Conservation (phyloP, 2,888 invertebrate genomes). For the Thereva unica region DNA sequence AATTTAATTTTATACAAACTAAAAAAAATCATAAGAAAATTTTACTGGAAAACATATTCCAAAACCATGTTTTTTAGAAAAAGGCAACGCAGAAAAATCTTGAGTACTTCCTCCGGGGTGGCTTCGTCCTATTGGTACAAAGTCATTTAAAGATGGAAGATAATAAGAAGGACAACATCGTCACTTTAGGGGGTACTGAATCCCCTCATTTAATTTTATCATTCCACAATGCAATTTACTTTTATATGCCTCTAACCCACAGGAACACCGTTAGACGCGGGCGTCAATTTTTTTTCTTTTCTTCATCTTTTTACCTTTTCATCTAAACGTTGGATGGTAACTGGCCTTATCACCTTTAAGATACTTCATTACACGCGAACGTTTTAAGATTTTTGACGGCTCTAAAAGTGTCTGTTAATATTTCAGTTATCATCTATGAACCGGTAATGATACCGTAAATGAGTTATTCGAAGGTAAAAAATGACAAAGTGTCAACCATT, state of each 20-base stretch:
- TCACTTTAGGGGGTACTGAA: slow-evolving; percentile 5
- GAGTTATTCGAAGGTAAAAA: slow-evolving; percentile 35
- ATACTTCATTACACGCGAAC: slow-evolving; percentile 38
- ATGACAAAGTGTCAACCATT: slow-evolving; percentile 30
- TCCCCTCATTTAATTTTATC: slow-evolving; percentile 39
- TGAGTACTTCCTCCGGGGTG: no score
- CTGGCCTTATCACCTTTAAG: slow-evolving; percentile 35
- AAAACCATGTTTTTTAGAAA: no score
- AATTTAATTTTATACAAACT: no score
- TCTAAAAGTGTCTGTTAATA: slow-evolving; percentile 38
- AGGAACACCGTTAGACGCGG: slow-evolving; percentile 18
- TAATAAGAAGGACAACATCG: slow-evolving; percentile 20
- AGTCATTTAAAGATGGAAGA: slow-evolving; percentile 27
- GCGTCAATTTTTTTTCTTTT: slow-evolving; percentile 32
- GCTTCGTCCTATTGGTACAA: slow-evolving; percentile 5
- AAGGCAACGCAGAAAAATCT: no score
- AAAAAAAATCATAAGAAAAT: no score
- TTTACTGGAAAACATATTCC: no score
- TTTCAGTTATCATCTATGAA: slow-evolving; percentile 41
- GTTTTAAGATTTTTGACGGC: slow-evolving; percentile 21
- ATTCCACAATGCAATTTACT: slow-evolving; percentile 39
- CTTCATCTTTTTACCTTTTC: slow-evolving; percentile 19
- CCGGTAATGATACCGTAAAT: slow-evolving; percentile 40
- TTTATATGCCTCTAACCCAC: slow-evolving; percentile 40
- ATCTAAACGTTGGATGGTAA: slow-evolving; percentile 9